Evolutionary conservation across 2,113 vertebrate species (phyloP).

Genomic region (Conger conger): DNA sequence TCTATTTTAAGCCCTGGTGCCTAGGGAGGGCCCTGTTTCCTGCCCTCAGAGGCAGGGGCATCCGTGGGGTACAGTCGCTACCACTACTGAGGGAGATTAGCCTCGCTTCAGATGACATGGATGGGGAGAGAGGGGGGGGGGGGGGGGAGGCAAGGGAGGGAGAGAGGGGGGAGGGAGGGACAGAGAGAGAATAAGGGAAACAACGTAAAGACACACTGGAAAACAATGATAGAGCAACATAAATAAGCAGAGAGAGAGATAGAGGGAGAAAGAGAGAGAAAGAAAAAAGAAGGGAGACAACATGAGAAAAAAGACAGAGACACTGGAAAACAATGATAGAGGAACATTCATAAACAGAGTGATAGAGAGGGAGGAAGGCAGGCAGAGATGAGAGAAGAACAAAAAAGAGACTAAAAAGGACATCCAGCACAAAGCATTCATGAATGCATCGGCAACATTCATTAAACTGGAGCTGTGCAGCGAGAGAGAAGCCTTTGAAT

Average conservation of each 20-base stretch:
- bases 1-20: conserved; percentile 58
- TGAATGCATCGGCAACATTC: conserved; percentile 4
- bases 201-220: not conserved
- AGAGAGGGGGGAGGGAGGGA: not conserved
- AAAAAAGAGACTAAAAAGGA: not conserved
- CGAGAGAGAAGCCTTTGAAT: not conserved
- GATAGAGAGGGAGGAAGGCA: not conserved
- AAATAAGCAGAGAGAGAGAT: not conserved
- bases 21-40: conserved; percentile 61
- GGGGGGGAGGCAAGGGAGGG: not conserved
- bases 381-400: not conserved
- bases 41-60: conserved; percentile 52
- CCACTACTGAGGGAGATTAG: not conserved
- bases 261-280: not conserved
- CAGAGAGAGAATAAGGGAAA: not conserved
- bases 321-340: not conserved
- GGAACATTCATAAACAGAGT: not conserved
- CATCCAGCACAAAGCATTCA: conserved; percentile 3
- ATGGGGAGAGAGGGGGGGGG: not conserved
- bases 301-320: not conserved
- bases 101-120: not conserved
- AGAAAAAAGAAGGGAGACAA: not conserved
- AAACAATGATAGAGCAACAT: not conserved
- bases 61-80: conserved; percentile 31
- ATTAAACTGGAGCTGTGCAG: not conserved